Evolutionary conservation across 1,140 invertebrate species (phyloP), one percentile per base, ranked within the genome.

Genomic region (Drosophila subobscura): DNA sequence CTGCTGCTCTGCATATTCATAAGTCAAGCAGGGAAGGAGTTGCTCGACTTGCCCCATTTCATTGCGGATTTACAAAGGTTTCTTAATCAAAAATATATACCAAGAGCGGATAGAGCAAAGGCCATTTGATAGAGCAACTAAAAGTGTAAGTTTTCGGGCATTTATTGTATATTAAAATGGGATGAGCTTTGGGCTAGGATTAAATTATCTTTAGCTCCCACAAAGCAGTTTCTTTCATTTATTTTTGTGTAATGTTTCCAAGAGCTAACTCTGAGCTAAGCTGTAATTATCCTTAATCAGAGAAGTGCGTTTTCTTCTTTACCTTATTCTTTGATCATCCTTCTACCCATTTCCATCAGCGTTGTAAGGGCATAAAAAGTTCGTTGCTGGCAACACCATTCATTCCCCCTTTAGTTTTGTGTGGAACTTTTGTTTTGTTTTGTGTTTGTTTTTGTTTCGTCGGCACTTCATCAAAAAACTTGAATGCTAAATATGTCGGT

Each of bases 381-480:
- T 72, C 57, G 70, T 50, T 63, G 49, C 33, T 33, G 56, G 56
- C 63, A 27, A 33, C 41, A 23, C 44, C 46, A 65, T 56, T 56
- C 50, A 52, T 74, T 63, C 58, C 42, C 52, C 40, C 73, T 73
- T 64, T 65, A 73, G 71, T 73, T 73, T 73, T 51, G 25, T 40
- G 56, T 22, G 46, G 33, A 33, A 56, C 25, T 58, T 59, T 51
- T 74, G 60, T 68, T 75, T 58, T 59, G 22, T 51, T 58, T 59
- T 51, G 67, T 53, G 59, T 75, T 58, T 59, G 22, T 51, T 33
- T 75, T 75, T 75, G 44, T 67, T 67, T 59, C 40, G 63, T 45
- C 33, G 44, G 66, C 63, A 76, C 72, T 76, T 76, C 72, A 76
- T 76, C 72, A 76, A 76, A 76, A 75, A 76, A 76, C 72, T 76